Conservation (phyloP, 2,888 invertebrate species). For the Xylota segnis region DNA sequence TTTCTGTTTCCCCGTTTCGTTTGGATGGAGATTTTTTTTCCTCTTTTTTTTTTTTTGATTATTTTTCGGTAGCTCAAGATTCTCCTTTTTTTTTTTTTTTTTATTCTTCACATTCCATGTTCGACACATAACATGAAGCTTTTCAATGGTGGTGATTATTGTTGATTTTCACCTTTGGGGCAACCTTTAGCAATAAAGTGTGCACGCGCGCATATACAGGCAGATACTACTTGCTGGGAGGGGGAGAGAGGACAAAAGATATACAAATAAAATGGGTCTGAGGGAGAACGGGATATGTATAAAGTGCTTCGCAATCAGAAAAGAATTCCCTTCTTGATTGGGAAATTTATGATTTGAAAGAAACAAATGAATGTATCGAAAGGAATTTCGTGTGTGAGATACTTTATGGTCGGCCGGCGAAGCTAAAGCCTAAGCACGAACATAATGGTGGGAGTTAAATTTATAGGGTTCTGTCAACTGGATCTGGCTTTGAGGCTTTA, state of each 20-base stretch:
- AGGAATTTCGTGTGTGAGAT: constrained; percentile 45
- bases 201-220: constrained; percentile 22
- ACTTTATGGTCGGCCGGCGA: constrained; percentile 12
- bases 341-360: constrained; percentile 56
- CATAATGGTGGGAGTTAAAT: constrained; percentile 48
- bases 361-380: constrained; percentile 40
- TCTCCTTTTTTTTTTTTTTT: constrained; percentile 17
- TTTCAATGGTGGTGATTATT: constrained; percentile 45
- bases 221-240: too few relatives aligned
- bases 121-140: constrained; percentile 36
- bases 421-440: constrained; percentile 18
- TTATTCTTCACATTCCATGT: constrained; percentile 42
- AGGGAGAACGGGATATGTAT: neutral
- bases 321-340: constrained; percentile 56
- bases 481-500: constrained; percentile 23
- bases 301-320: constrained; percentile 40
- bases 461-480: constrained; percentile 27
- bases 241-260: neutral
- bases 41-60: constrained; percentile 29
- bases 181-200: constrained; percentile 54
- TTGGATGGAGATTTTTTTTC: constrained; percentile 7
- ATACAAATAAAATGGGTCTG: constrained; percentile 15
- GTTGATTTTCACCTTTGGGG: constrained; percentile 66
- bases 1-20: constrained; percentile 17
- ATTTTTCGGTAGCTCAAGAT: constrained; percentile 59